Base-by-base conservation (phyloP, 2,797 vertebrate species). In the Sebastes diaconus region DNA sequence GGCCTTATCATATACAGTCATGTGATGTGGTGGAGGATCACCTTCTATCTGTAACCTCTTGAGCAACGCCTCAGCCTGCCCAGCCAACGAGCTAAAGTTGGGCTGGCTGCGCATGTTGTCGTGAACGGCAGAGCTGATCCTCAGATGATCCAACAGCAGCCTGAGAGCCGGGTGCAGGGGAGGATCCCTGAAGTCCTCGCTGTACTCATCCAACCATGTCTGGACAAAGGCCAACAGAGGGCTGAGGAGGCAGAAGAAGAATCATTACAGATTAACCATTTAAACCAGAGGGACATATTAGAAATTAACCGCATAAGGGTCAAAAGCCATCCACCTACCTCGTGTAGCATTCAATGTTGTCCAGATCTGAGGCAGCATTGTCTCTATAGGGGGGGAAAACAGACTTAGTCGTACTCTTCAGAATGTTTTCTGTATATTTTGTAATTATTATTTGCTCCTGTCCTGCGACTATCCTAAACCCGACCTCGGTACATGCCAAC, bases 191-290 rank as follows among this genome's bases (percentile, higher is more conserved):
- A 98, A 95, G 90, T 97, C 97, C 80, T 96, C 95, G 2, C 95
- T 95, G 89, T 96, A 96, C 71, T 96, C 95, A 11, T 94, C 95
- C 64, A 98, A 85, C 97, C 97, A 98, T 12, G 83, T 92, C 85
- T 95, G 93, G 80, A 96, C 69, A 6, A 96, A 87, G 70, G 80
- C 64, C 83, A 93, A 32, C 81, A 95, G 82, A 42, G 83, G 83
- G 64, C 95, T 96, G 87, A 12, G 34, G 55, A 36, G 60, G 14
- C 36, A 77, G 77, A 1, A 3, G 36, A 25, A 46, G 2, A 58
- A 42, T 10, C 0, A 25, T 81, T 61, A 86, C 6, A 42, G 54
- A 60, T 68, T 73, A 80, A 84, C 58, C 36, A 7, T 12, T 67
- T 6, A 59, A 66, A 24, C n/a, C 55, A 63, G 9, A 74, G 6